phyloP scores from a whole-genome alignment of 2,113 vertebrate genomes.

The Athene noctua region DNA sequence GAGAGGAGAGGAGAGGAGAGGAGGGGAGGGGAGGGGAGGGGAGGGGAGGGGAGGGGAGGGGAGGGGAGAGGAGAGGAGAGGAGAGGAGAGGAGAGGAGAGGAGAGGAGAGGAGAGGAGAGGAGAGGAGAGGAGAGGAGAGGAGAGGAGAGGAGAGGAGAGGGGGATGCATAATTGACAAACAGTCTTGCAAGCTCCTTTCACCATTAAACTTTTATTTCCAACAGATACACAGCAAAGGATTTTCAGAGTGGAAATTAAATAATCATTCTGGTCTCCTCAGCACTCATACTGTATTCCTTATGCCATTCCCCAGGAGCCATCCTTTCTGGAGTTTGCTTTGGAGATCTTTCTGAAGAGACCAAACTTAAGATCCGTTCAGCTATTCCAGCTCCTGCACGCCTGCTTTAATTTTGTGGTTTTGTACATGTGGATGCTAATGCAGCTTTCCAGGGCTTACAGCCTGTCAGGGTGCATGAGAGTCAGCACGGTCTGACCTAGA shows the following conservation, averaged over 20 bases:
- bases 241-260: not conserved
- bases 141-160: too few species aligned
- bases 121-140: fast-evolving
- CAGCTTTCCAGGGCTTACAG: not conserved
- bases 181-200: not conserved
- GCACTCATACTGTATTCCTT: not conserved
- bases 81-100: too few species aligned
- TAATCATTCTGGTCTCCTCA: not conserved
- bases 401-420: conserved; percentile 35
- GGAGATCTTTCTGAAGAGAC: not conserved
- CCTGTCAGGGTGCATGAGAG: not conserved
- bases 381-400: not conserved
- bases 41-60: fast-evolving
- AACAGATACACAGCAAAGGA: not conserved
- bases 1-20: too few species aligned
- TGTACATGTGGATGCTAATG: not conserved
- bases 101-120: fast-evolving
- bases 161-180: not conserved
- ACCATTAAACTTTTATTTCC: not conserved
- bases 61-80: too few species aligned
- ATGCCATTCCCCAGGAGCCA: not conserved
- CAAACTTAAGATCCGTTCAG: not conserved
- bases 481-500: not conserved
- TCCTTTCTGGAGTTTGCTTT: not conserved
- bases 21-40: too few species aligned